Conservation (phyloP, 1,140 invertebrate species). For the Carposina sasakii region DNA sequence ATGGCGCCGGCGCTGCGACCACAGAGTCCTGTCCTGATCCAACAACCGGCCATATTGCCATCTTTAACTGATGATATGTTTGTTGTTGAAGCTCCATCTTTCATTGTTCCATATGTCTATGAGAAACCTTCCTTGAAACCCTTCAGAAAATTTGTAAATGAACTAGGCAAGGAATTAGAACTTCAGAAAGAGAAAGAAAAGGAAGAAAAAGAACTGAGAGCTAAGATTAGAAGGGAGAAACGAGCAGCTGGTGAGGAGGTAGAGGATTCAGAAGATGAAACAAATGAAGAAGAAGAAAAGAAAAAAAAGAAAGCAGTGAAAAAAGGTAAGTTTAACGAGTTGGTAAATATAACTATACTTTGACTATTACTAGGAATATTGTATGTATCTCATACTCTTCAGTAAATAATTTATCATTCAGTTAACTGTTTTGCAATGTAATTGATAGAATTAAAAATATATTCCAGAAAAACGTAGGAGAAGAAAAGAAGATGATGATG, state of each 20-base stretch:
- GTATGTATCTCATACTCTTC: conserved; percentile 5
- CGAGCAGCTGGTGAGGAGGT: conserved; percentile 48
- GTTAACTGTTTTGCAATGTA: background rate
- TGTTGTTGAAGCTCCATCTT: conserved; percentile 91
- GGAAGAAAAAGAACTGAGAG: conserved; percentile 49
- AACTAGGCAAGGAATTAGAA: conserved; percentile 77
- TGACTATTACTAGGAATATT: no score
- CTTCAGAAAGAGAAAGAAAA: conserved; percentile 67
- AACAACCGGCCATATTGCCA: conserved; percentile 77
- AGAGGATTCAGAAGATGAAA: conserved; percentile 37
- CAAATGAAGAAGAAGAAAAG: conserved; percentile 50
- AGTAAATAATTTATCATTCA: background rate
- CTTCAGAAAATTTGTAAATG: conserved; percentile 83
- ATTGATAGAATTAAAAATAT: no score
- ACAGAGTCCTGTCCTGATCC: conserved; percentile 36
- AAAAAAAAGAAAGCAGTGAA: conserved; percentile 59
- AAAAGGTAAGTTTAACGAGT: conserved; percentile 44
- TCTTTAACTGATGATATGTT: conserved; percentile 92
- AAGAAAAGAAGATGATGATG: conserved; percentile 54
- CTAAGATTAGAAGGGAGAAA: conserved; percentile 41
- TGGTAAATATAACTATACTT: no score
- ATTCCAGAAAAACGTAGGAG: conserved; percentile 34
- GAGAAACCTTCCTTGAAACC: conserved; percentile 87
- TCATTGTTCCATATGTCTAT: conserved; percentile 94
- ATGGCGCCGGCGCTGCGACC: conserved; percentile 38